These are phyloP conservation scores for Petrosia ficiformis DNA, from an alignment of 37 sponge, comb jelly and placozoan genomes.

Conservation along the genomic window DNA sequence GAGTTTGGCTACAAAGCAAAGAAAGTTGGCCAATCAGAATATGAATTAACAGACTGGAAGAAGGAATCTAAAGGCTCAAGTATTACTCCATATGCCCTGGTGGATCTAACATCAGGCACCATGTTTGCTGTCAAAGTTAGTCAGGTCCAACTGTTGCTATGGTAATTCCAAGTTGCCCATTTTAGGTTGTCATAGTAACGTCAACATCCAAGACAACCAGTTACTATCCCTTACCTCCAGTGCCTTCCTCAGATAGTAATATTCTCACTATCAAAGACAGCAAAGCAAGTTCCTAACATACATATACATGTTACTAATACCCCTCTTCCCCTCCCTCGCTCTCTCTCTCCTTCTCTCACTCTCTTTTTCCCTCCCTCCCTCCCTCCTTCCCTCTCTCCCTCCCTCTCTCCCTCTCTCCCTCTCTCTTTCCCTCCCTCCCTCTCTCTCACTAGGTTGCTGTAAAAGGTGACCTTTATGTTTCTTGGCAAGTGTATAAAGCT, in stretches of 20 bases:
- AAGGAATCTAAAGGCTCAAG: constrained; percentile 30
- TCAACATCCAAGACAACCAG: constrained; percentile 48
- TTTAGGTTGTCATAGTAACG: constrained; percentile 54
- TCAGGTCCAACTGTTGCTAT: background rate
- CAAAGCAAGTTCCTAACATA: background rate
- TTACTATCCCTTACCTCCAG: constrained; percentile 34
- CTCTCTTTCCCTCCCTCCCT: constrained; percentile 30
- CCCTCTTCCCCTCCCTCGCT: too few species aligned
- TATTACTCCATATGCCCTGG: constrained; percentile 24
- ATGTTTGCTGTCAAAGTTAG: constrained; percentile 56
- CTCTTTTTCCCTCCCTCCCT: constrained; percentile 8
- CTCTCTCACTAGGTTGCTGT: constrained; percentile 3
- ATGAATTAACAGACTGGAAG: constrained; percentile 15
- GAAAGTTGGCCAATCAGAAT: constrained; percentile 34
- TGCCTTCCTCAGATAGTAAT: background rate
- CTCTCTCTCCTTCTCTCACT: too few species aligned
- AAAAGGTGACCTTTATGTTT: background rate
- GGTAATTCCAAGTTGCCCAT: background rate
- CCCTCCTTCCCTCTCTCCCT: constrained; percentile 11
- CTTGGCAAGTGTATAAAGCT: background rate
- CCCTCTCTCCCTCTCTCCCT: constrained; percentile 31
- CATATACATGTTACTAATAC: background rate
- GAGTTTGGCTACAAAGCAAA: constrained; percentile 14
- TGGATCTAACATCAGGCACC: constrained; percentile 33
- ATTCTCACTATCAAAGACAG: background rate